A percentile compares a stretch with the other conserved stretches of the same genome.
Evolutionary conservation across 2,113 vertebrate genomes (phyloP).

Genomic region (Odobenus rosmarus): DNA sequence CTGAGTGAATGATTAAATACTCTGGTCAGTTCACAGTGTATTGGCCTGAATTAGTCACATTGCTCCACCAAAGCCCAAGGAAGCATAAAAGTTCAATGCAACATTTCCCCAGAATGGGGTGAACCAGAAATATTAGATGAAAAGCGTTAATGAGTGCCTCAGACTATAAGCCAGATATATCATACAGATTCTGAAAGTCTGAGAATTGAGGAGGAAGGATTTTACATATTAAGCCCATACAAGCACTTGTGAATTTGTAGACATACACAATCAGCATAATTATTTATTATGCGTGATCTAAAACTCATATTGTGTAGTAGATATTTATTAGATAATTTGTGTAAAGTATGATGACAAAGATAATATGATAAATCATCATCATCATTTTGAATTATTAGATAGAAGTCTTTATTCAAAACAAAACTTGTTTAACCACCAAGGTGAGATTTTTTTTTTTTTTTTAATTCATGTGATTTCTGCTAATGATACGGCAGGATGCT

Average conservation of each 20-base stretch:
- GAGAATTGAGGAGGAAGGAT: not conserved
- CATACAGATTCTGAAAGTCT: not conserved
- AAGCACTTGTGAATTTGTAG: not conserved
- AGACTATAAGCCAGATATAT: not conserved
- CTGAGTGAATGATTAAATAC: not conserved
- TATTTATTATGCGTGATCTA: not conserved
- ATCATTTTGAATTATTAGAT: constrained; percentile 5
- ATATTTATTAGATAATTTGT: not conserved
- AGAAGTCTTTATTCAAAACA: not conserved
- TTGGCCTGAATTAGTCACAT: not conserved
- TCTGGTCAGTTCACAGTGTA: not conserved
- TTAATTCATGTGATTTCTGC: constrained; percentile 19
- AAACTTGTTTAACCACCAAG: not conserved
- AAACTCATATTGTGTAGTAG: not conserved
- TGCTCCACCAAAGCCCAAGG: not conserved
- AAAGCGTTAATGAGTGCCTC: not conserved
- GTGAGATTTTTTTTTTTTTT: not conserved
- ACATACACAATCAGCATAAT: not conserved
- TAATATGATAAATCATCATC: not conserved
- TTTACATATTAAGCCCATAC: not conserved
- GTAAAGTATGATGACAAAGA: not conserved
- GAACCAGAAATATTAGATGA: not conserved
- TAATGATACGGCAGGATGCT: not conserved
- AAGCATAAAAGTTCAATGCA: not conserved
- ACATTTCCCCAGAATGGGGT: not conserved